Conservation (phyloP, 2,797 vertebrate genomes). For the Pseudocheirus occidentalis region DNA sequence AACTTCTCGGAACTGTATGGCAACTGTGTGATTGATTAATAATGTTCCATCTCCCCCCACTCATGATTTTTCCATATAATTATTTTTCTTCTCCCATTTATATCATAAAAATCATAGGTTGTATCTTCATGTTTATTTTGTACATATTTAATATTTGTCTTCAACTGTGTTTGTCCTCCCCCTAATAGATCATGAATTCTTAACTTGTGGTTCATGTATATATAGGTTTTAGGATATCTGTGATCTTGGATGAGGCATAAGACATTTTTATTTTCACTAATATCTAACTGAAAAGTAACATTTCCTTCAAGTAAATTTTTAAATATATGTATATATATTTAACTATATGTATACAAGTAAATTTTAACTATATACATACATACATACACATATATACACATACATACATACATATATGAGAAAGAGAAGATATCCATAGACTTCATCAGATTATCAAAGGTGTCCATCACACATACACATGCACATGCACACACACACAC, state of each 20-base stretch:
- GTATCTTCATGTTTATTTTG: neutral
- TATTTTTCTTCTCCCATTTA: neutral
- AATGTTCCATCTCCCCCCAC: neutral
- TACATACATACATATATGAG: no score
- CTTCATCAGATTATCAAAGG: neutral
- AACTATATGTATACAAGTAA: no score
- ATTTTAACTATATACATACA: no score
- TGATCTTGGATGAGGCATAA: neutral
- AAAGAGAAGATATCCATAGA: neutral
- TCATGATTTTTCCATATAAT: neutral
- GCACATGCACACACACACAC: no score
- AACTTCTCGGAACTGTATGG: neutral
- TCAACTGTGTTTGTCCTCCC: neutral
- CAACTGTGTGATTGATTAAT: neutral
- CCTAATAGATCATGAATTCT: neutral
- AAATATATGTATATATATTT: neutral
- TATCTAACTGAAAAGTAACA: neutral
- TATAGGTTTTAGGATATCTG: neutral
- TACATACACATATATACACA: no score
- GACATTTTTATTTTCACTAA: neutral
- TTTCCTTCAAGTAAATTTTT: neutral
- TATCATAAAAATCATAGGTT: neutral
- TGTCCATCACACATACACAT: neutral
- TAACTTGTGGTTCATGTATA: neutral
- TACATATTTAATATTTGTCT: neutral